phyloP scores from a whole-genome alignment of 2,797 vertebrate species.

The Crenichthys baileyi region DNA sequence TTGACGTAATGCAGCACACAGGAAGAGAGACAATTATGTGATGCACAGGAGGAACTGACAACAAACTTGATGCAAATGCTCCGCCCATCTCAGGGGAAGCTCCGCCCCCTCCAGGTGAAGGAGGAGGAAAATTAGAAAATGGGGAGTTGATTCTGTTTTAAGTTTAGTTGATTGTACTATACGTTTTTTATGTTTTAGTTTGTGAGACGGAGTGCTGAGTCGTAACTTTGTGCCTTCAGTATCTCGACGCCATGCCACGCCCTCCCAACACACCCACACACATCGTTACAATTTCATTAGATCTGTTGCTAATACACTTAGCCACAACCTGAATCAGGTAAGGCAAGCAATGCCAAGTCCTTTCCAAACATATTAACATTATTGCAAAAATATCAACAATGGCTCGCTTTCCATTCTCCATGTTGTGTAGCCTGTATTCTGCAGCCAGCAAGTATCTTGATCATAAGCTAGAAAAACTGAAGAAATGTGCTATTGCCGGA shows the following conservation, averaged over 20 bases:
- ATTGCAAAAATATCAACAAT: neutral
- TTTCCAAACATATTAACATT: too few relatives aligned
- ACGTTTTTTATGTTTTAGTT: slow-evolving; percentile 29
- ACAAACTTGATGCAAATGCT: slow-evolving; percentile 49
- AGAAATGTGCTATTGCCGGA: neutral
- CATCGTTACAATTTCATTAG: neutral
- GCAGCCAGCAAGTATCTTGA: neutral
- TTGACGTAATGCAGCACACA: slow-evolving; percentile 52
- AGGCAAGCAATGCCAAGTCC: neutral
- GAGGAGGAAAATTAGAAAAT: slow-evolving; percentile 11
- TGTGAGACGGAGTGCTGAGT: slow-evolving; percentile 75
- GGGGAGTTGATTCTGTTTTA: slow-evolving; percentile 30
- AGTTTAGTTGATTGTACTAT: slow-evolving; percentile 61
- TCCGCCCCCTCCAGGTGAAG: slow-evolving; percentile 42
- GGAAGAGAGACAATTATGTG: slow-evolving; percentile 17
- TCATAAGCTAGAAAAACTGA: neutral
- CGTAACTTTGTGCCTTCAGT: slow-evolving; percentile 76
- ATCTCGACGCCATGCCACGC: slow-evolving; percentile 65
- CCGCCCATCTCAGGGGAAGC: slow-evolving; percentile 68
- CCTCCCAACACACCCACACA: slow-evolving; percentile 55
- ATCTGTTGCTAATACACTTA: neutral
- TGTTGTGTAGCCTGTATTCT: neutral
- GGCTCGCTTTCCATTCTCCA: neutral
- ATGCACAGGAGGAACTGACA: slow-evolving; percentile 32
- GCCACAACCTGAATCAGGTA: neutral